These are phyloP conservation scores for Enteromius mattozi DNA, from an alignment of 2,797 vertebrate species.

Conservation along the genomic window DNA sequence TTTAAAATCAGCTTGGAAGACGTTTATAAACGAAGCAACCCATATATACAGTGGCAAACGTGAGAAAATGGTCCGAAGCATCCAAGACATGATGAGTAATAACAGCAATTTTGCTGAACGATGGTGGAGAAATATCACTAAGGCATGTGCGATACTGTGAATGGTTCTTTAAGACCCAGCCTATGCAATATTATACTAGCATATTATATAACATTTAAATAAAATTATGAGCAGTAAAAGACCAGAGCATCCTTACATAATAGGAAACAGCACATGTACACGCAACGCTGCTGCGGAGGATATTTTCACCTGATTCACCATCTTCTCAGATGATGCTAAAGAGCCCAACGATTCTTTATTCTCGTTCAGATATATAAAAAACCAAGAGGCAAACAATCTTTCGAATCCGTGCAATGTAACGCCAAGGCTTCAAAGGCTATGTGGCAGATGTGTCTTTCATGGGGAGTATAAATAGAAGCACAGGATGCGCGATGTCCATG, in stretches of 20 bases:
- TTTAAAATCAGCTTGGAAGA: not conserved
- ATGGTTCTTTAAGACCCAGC: not conserved
- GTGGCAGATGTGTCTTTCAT: conserved; percentile 30
- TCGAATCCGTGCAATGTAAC: not conserved
- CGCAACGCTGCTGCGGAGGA: conserved; percentile 34
- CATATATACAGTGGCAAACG: not conserved
- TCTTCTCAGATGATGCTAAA: conserved; percentile 25
- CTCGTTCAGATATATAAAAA: not conserved
- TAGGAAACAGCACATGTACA: conserved; percentile 31
- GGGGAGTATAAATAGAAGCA: conserved; percentile 12
- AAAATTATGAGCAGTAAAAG: not conserved
- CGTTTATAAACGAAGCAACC: not conserved
- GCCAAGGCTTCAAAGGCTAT: not conserved
- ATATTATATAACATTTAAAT: not conserved
- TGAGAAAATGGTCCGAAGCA: not conserved
- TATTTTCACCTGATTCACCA: conserved; percentile 29
- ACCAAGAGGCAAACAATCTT: not conserved
- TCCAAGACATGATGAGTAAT: not conserved
- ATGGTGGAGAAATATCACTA: not conserved
- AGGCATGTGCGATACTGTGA: not conserved
- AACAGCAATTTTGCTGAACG: conserved; percentile 15
- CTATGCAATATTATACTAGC: not conserved
- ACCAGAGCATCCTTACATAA: conserved; percentile 41
- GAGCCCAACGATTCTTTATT: not conserved
- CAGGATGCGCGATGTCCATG: conserved; percentile 61